Evolutionary conservation across 2,888 invertebrate species (phyloP), one percentile per base, ranked within the genome.

Genomic region (Sussaba pulchella): DNA sequence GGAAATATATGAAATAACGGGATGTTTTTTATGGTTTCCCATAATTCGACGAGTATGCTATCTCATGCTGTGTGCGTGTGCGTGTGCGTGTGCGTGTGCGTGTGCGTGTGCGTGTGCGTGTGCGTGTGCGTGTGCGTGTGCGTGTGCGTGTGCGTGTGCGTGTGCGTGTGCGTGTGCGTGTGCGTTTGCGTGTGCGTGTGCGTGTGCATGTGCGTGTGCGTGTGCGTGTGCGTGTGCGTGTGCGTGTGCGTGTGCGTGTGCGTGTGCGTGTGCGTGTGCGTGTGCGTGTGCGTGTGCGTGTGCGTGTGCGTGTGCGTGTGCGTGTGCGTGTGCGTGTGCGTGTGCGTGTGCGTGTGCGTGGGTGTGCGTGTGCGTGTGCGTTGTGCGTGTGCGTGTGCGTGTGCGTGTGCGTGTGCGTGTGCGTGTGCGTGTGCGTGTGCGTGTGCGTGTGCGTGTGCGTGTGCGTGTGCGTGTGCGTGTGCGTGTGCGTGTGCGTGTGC

Each of bases 1-100:
- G n/a, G n/a, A n/a, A n/a, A n/a, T n/a, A n/a, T n/a, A n/a, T n/a
- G n/a, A n/a, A n/a, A n/a, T n/a, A n/a, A n/a, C n/a, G n/a, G n/a
- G n/a, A n/a, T n/a, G n/a, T n/a, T n/a, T n/a, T n/a, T n/a, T n/a
- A n/a, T n/a, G n/a, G n/a, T n/a, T n/a, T n/a, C n/a, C n/a, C n/a
- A n/a, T n/a, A n/a, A n/a, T n/a, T n/a, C n/a, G n/a, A n/a, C n/a
- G n/a, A n/a, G n/a, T n/a, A n/a, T n/a, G n/a, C n/a, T n/a, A n/a
- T n/a, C n/a, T n/a, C n/a, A n/a, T n/a, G n/a, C n/a, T n/a, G 54
- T 31, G 21, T 54, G 54, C 12, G 54, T 54, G 24, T 54, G 21
- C 1, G 31, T n/a, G 36, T 39, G 59, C 5, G 17, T 14, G 14
- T 59, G 36, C 3, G 17, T 36, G 9, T 59, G 6, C 17, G 59